phyloP scores from a whole-genome alignment of 2,888 invertebrate genomes.

The Phyto melanocephala region DNA sequence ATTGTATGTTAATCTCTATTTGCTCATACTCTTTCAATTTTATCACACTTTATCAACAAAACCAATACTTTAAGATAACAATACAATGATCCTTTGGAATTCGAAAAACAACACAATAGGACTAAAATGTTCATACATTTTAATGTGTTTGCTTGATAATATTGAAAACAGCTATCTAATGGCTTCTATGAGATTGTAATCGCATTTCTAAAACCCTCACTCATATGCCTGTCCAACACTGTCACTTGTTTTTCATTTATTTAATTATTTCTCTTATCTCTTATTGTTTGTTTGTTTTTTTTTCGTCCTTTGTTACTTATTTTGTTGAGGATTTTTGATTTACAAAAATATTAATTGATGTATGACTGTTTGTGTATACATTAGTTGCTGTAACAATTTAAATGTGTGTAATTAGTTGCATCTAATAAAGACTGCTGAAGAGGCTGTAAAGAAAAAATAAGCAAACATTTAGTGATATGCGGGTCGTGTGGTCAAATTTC shows the following conservation, averaged over 20 bases:
- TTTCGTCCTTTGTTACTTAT: background rate
- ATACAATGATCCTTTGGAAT: no score
- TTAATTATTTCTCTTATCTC: background rate
- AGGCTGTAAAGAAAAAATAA: background rate
- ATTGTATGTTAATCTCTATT: no score
- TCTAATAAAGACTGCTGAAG: background rate
- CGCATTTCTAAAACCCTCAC: no score
- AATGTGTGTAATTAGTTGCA: conserved; percentile 1
- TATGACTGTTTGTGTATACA: background rate
- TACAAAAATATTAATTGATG: background rate
- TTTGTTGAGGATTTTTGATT: background rate
- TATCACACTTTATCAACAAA: no score
- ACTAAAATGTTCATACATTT: no score
- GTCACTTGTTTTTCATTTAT: background rate
- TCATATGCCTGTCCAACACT: no score
- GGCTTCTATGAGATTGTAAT: no score
- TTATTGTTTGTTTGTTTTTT: background rate
- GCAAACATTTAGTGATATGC: background rate
- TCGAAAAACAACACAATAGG: no score
- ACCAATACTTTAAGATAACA: no score
- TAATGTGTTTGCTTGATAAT: no score
- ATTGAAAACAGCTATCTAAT: no score
- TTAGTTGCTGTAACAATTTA: background rate
- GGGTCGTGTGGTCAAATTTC: background rate
- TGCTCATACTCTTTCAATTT: no score